phyloP scores from a whole-genome alignment of 2,888 invertebrate genomes.

The Heteromyza rotundicornis region DNA sequence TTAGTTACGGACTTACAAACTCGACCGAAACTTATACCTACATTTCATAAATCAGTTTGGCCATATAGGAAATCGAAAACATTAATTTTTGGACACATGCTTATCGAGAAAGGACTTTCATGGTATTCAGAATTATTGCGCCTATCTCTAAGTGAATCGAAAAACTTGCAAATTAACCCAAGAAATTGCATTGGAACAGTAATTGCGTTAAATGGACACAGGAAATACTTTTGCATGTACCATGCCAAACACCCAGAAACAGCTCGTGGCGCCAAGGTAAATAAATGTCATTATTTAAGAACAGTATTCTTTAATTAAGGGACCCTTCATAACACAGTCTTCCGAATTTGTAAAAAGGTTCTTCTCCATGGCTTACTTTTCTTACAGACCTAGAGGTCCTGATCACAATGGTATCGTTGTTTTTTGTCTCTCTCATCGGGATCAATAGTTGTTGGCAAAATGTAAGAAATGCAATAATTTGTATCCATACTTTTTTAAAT shows the following conservation, averaged over 20 bases:
- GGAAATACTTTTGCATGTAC: slow-evolving; percentile 98
- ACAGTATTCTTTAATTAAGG: no score
- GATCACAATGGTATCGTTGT: no score
- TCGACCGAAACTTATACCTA: slow-evolving; percentile 83
- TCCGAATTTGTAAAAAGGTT: no score
- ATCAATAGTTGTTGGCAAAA: no score
- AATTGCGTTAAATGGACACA: slow-evolving; percentile 91
- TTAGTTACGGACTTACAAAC: slow-evolving; percentile 89
- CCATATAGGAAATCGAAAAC: slow-evolving; percentile 97
- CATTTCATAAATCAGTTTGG: slow-evolving; percentile 93
- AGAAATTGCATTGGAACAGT: slow-evolving; percentile 97
- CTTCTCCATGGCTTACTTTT: no score
- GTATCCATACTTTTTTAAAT: no score
- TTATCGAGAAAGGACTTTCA: slow-evolving; percentile 87
- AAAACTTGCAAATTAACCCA: slow-evolving; percentile 88
- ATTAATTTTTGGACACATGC: slow-evolving; percentile 91
- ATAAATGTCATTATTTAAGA: background rate
- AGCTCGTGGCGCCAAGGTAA: slow-evolving; percentile 72
- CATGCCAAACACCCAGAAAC: slow-evolving; percentile 94
- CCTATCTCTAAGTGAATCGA: slow-evolving; percentile 81
- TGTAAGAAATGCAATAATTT: no score
- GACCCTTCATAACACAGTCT: no score
- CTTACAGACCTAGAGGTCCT: no score
- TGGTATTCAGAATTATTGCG: slow-evolving; percentile 94
- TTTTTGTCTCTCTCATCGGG: no score